phyloP scores from a whole-genome alignment of 1,140 invertebrate species.

The Drosophila albomicans region DNA sequence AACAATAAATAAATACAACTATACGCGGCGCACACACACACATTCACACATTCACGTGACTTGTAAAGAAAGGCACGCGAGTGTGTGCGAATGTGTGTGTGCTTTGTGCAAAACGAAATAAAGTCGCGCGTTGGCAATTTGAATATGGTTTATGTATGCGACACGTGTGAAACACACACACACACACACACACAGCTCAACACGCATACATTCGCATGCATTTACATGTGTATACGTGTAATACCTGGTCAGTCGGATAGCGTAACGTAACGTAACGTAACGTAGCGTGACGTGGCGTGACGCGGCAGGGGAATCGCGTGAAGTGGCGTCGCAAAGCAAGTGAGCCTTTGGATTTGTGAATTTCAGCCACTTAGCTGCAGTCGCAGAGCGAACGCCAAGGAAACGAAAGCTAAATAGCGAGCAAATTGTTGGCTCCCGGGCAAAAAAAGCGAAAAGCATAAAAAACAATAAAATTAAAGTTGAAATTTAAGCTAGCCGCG shows the following conservation, averaged over 20 bases:
- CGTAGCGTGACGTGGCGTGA: constrained; percentile 56
- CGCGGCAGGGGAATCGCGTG: constrained; percentile 1
- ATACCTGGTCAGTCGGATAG: constrained; percentile 64
- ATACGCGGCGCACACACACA: constrained; percentile 7
- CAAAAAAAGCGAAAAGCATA: constrained; percentile 6
- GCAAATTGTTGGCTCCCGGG: constrained; percentile 15
- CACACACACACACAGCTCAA: constrained; percentile 38
- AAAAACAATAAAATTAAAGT: constrained; percentile 18
- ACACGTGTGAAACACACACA: constrained; percentile 50
- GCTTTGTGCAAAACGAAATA: constrained; percentile 13
- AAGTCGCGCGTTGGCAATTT: constrained; percentile 67
- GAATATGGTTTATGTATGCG: constrained; percentile 67
- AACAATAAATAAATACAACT: constrained; percentile 76
- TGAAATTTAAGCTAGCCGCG: constrained; percentile 1
- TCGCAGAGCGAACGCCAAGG: constrained; percentile 71
- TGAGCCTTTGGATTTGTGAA: constrained; percentile 43
- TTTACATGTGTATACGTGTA: constrained; percentile 1
- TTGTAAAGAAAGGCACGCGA: constrained; percentile 29
- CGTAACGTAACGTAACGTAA: constrained; percentile 54
- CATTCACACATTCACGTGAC: constrained; percentile 21
- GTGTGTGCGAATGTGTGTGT: constrained; percentile 2
- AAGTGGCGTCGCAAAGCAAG: constrained; percentile 1
- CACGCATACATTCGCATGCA: background rate
- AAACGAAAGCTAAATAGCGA: constrained; percentile 66
- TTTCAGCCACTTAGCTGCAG: constrained; percentile 54